Percentiles rank a stretch among this genome's conserved stretches.
phyloP scores from a whole-genome alignment of 2,888 invertebrate species.

The Cactoblastis cactorum region DNA sequence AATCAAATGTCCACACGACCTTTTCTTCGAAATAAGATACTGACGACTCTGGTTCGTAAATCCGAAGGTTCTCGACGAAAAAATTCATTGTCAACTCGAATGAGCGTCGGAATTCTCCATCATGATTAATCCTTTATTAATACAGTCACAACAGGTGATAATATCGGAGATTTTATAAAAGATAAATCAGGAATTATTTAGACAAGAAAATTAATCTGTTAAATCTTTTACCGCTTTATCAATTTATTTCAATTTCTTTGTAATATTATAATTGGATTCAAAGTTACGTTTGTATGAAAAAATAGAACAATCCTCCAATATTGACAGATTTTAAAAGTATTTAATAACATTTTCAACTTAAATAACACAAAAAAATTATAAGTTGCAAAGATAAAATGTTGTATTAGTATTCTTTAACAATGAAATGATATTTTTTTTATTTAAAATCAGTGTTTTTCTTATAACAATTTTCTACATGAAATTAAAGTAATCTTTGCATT shows the following conservation, averaged over 20 bases:
- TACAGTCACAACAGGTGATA: constrained; percentile 21
- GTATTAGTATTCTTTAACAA: too few relatives aligned
- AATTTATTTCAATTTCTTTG: neutral
- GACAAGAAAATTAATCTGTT: neutral
- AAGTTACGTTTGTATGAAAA: too few relatives aligned
- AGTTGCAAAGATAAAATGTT: too few relatives aligned
- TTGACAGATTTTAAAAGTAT: too few relatives aligned
- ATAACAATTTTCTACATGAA: too few relatives aligned
- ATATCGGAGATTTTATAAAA: neutral
- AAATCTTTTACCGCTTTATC: neutral
- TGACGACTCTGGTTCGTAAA: constrained; percentile 16
- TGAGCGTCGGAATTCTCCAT: constrained; percentile 13
- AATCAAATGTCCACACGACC: constrained; percentile 34
- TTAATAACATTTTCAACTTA: too few relatives aligned
- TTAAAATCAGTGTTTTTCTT: too few relatives aligned
- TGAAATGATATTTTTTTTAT: too few relatives aligned
- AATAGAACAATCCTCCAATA: too few relatives aligned
- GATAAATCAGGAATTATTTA: neutral
- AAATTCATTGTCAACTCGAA: constrained; percentile 10
- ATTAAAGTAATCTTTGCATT: too few relatives aligned
- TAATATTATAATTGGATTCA: neutral
- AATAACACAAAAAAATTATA: too few relatives aligned
- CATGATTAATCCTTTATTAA: constrained; percentile 20
- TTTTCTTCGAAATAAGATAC: constrained; percentile 26
- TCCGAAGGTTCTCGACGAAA: constrained; percentile 15